Evolutionary conservation across 2,113 vertebrate genomes (phyloP), one percentile per base, ranked within the genome.

Genomic region (Podarcis raffonei): DNA sequence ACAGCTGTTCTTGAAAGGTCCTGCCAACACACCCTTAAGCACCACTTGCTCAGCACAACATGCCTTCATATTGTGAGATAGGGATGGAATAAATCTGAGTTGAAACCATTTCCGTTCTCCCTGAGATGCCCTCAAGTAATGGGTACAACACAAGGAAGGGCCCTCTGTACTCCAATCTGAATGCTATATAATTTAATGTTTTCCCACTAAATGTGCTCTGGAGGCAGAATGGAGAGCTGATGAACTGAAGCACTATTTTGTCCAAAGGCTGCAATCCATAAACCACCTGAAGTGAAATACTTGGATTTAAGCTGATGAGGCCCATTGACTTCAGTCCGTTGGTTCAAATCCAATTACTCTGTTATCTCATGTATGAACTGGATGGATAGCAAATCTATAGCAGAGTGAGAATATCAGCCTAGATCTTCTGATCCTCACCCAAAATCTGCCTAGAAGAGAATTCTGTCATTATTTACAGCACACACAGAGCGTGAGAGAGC

Each of bases 301-400:
- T 83, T 83, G 71, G 80, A 79, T 76, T 76, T 83, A 53, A 88
- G 7, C 81, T 76, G 57, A 66, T 83, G 72, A 83, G 37, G 35
- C 30, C n/a, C 42, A 84, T 39, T 84, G 72, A 30, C 74, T 84
- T 78, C 74, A 84, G 59, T 53, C 62, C 25, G 83, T 77, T 53
- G 62, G 81, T 83, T 83, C 77, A 88, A 89, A 84, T 84, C 81
- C 72, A 84, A 53, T 78, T 69, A 83, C 23, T 57, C 42, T 35
- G 59, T 69, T 88, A 57, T 69, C 74, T 77, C 74, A 83, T 78
- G 62, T 69, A 78, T 84, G 74, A 83, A 68, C 53, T 30, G 39
- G 39, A 88, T 77, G 65, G n/a, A 77, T 53, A 83, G n/a, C 22
- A 83, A 88, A 78, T 88, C 62, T 78, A 66, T 87, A 87, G 53